Conservation (phyloP, 2,797 vertebrate species). For the Toxotes lorentzi region DNA sequence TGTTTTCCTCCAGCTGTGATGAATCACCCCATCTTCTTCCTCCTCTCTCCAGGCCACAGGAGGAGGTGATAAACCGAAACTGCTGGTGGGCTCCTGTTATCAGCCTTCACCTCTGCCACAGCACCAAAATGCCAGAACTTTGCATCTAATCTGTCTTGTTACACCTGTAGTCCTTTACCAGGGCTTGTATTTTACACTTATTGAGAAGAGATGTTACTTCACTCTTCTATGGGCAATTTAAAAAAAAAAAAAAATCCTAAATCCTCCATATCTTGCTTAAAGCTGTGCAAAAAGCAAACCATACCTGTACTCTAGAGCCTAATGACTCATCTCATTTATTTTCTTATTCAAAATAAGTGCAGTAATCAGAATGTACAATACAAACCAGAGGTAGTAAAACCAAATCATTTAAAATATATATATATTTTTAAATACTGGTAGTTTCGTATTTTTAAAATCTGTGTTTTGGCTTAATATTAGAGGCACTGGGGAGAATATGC, state of each 20-base stretch:
- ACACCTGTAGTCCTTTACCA: not conserved
- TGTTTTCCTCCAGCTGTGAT: slow-evolving; percentile 59
- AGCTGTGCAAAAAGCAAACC: not conserved
- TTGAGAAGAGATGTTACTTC: too few species aligned
- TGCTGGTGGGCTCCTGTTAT: slow-evolving; percentile 4
- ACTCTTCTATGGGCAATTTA: not conserved
- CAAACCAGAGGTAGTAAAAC: too few species aligned
- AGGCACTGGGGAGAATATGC: too few species aligned
- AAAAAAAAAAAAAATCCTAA: not conserved
- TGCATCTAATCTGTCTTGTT: slow-evolving; percentile 8
- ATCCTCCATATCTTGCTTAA: not conserved
- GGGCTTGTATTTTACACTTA: not conserved
- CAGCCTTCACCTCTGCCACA: slow-evolving; percentile 14
- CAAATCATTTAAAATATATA: too few species aligned
- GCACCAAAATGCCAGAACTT: not conserved
- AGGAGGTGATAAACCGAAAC: slow-evolving; percentile 12
- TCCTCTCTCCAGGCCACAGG: slow-evolving; percentile 5
- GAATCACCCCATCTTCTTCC: slow-evolving; percentile 48
- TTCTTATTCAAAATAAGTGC: too few species aligned
- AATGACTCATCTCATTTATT: too few species aligned
- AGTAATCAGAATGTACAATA: not conserved
- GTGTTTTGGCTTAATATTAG: too few species aligned
- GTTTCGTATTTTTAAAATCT: too few species aligned
- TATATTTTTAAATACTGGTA: too few species aligned
- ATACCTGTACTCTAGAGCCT: too few species aligned